Evolutionary conservation across 2,797 vertebrate species (phyloP).

Genomic region (Eulemur rubriventer): DNA sequence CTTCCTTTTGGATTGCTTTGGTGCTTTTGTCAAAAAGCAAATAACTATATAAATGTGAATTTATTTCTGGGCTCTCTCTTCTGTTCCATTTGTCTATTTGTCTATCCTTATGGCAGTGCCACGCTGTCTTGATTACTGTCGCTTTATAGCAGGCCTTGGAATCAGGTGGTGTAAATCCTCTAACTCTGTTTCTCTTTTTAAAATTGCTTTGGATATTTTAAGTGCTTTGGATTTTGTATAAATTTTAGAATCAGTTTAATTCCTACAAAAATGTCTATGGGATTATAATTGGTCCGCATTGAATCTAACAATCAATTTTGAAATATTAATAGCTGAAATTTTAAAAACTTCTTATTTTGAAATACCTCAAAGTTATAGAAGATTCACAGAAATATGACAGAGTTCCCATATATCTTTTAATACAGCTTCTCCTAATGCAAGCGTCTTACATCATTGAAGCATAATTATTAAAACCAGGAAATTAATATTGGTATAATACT

Average conservation of each 20-base stretch:
- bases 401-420: not conserved
- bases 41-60: not conserved
- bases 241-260: not conserved
- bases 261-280: not conserved
- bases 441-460: not conserved
- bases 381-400: not conserved
- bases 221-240: not conserved
- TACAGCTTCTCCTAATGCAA: not conserved
- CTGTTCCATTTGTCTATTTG: not conserved
- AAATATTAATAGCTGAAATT: not conserved
- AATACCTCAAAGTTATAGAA: not conserved
- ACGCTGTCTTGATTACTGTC: not conserved
- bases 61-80: not conserved
- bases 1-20: not conserved
- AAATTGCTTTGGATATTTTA: not conserved
- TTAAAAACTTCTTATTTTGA: not conserved
- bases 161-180: not conserved
- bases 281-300: not conserved
- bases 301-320: not conserved
- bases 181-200: not conserved
- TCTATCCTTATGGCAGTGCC: not conserved
- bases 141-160: not conserved
- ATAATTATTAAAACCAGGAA: not conserved
- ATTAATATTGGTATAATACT: not conserved
- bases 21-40: not conserved